Base-by-base conservation (phyloP, 2,888 invertebrate genomes). In the Panzeria rudis region DNA sequence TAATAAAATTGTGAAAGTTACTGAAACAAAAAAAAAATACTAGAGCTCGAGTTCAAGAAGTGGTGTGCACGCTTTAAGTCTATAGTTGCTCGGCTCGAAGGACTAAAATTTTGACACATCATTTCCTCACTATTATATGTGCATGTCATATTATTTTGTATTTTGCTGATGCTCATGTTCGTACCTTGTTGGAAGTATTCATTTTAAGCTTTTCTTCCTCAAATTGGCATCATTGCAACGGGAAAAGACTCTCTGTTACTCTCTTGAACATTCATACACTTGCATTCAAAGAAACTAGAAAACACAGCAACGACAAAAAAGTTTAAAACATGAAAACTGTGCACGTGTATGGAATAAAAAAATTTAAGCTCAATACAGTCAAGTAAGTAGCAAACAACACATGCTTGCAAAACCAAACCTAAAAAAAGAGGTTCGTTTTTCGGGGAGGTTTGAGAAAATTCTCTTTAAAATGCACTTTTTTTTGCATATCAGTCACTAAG, bases 261-360 rank as follows among this genome's bases (percentile, higher is more conserved):
- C 32, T 56, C 56, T 56, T 32, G 56, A n/a, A 41, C 20, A 62
- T 44, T 17, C 44, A 47, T 25, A 47, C 29, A 50, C 52, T 62
- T 25, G 56, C 52, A 77, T 64, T 44, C 15, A 50, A 44, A 29
- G 20, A 72, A 76, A 50, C 41, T 47, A 73, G 59, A 69, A 72
- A 72, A 78, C n/a, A 32, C 38, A 64, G 25, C 61, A 54, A 47
- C 61, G 38, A 72, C 32, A 73, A 47, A 47, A 41, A 69, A 23
- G 71, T 71, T 69, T 59, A 56, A 85, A 82, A 82, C 82, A 85
- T 78, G 78, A 71, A 75, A 59, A 78, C 71, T 66, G 75, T 85
- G 82, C 85, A 85, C 85, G 85, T 85, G 85, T 85, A 78, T 85
- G 9, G 85, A 82, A 85, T 85, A 75, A 82, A 82, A 82, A 66